A percentile compares a stretch with the other conserved stretches of the same genome.
These are phyloP conservation scores for Anthopleura sola DNA, from an alignment of 64 coral and sea anemone genomes.

Conservation along the genomic window DNA sequence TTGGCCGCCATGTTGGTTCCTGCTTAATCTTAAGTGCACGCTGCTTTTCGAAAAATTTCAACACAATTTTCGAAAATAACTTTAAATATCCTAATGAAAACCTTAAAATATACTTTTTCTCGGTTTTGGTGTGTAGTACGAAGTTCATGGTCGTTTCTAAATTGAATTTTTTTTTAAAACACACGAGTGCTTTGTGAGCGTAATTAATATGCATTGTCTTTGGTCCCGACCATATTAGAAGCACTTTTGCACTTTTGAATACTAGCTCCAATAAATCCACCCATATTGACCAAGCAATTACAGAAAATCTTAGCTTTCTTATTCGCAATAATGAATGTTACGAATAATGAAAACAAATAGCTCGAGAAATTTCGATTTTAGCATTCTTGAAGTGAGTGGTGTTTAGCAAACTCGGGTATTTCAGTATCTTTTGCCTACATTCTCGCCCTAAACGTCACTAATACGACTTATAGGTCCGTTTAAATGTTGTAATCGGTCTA, in stretches of 20 bases:
- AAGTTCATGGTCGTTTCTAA: not conserved
- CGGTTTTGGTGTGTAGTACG: not conserved
- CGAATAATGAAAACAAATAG: not conserved
- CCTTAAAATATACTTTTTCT: constrained; percentile 5
- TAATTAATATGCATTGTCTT: constrained; percentile 16
- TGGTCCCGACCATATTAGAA: not conserved
- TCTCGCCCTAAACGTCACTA: not conserved
- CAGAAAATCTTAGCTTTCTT: not conserved
- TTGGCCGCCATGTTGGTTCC: constrained; percentile 15
- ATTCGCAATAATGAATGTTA: not conserved
- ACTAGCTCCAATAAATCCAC: not conserved
- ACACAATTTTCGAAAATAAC: not conserved
- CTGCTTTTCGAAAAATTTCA: not conserved
- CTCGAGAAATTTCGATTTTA: not conserved
- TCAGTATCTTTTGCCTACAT: not conserved
- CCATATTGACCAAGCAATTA: not conserved
- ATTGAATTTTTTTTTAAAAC: constrained; percentile 24
- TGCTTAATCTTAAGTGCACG: not conserved
- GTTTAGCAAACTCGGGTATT: not conserved
- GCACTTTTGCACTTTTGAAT: not conserved
- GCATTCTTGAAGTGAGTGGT: not conserved
- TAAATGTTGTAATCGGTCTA: not conserved
- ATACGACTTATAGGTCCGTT: not conserved
- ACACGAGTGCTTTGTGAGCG: not conserved
- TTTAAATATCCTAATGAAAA: not conserved